Evolutionary conservation across 1,140 invertebrate species (phyloP), one percentile per base, ranked within the genome.

Genomic region (Bombyx mandarina): DNA sequence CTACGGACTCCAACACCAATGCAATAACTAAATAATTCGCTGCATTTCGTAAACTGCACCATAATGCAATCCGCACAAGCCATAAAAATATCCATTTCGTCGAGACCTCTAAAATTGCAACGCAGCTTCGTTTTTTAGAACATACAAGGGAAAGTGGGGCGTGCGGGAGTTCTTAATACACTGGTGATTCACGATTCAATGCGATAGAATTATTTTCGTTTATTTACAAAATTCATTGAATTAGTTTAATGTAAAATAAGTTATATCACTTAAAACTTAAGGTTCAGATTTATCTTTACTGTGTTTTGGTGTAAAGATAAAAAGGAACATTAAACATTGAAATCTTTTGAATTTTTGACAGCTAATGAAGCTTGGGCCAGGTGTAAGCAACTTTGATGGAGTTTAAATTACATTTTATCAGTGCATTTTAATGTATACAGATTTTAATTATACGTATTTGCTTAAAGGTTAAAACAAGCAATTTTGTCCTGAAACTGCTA

Each of bases 281-380:
- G 50, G 26, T 35, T 35, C 26, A 35, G 1, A 35, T 35, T 35
- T 35, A 35, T 35, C 26, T 35, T 35, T 2, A 35, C 4, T 35
- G 2, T 35, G 26, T 35, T 35, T 18, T 5, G 26, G 26, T 35
- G 26, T 35, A 35, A 2, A 35, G 2, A 35, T 35, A 35, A 35
- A 35, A 35, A 35, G 26, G 26, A 35, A 35, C 26, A 35, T 35
- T 35, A 1, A 35, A 35, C 1, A 35, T 35, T 35, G 26, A 5
- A 35, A 35, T 35, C 26, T 35, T 62, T 65, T 56, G 62, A 64
- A 43, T 61, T 66, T 62, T 64, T 67, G 62, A 65, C 56, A 57
- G 54, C 57, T 62, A 70, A 70, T 67, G 62, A 59, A 70, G 4
- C 54, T 51, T 60, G 57, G 57, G 44, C 65, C 65, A 67, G 62